Conservation (phyloP, 2,113 vertebrate species). For the Corythoichthys haematopterus region DNA sequence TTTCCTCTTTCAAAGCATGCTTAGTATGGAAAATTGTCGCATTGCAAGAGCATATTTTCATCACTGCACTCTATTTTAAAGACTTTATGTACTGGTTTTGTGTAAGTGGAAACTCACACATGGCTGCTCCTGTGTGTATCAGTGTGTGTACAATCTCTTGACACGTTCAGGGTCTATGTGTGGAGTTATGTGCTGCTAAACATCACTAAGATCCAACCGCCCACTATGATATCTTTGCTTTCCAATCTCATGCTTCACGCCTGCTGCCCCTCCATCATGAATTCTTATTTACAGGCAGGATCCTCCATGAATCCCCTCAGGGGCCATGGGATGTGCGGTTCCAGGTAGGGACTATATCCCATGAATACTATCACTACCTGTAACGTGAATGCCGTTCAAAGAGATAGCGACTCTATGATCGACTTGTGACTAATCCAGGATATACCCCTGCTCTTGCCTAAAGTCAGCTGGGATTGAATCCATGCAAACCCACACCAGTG, state of each 20-base stretch:
- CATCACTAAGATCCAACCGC: slow-evolving; percentile 65
- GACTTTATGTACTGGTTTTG: slow-evolving; percentile 26
- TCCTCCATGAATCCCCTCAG: slow-evolving; percentile 59
- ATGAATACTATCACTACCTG: slow-evolving; percentile 44
- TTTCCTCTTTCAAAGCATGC: slow-evolving; percentile 28
- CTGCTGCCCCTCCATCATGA: slow-evolving; percentile 70
- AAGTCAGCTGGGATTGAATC: not conserved
- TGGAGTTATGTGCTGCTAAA: slow-evolving; percentile 71
- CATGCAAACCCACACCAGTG: not conserved
- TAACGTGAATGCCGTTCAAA: slow-evolving; percentile 42
- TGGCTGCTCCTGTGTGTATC: slow-evolving; percentile 40
- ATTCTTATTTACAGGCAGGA: slow-evolving; percentile 70
- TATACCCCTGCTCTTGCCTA: not conserved
- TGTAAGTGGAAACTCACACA: slow-evolving; percentile 29
- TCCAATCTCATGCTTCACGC: slow-evolving; percentile 77
- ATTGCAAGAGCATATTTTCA: slow-evolving; percentile 27
- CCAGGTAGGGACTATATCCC: slow-evolving; percentile 56
- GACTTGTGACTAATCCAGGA: not conserved
- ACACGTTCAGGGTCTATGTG: slow-evolving; percentile 64
- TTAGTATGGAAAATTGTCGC: slow-evolving; percentile 20
- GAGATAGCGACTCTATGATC: slow-evolving; percentile 27
- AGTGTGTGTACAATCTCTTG: slow-evolving; percentile 46
- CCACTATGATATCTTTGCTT: slow-evolving; percentile 71
- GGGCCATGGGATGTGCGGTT: slow-evolving; percentile 59
- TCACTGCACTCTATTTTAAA: slow-evolving; percentile 42